phyloP scores from a whole-genome alignment of 2,888 invertebrate genomes.

The Pollenia labialis region DNA sequence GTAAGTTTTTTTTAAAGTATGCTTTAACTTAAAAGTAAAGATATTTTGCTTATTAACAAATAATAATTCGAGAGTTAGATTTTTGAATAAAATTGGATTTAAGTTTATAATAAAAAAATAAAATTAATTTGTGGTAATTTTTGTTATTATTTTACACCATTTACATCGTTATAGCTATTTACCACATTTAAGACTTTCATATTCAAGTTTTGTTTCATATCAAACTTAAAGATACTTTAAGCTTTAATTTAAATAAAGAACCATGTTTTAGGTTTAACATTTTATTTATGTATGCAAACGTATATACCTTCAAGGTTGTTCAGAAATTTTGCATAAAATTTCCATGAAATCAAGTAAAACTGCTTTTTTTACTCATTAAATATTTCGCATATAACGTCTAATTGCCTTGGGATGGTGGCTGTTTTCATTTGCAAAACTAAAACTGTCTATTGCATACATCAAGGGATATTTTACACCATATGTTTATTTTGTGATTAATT shows the following conservation, averaged over 20 bases:
- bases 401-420: not conserved
- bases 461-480: not conserved
- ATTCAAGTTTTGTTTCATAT: too few species aligned
- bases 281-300: not conserved
- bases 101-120: not conserved
- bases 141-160: not conserved
- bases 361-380: too few species aligned
- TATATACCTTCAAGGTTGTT: not conserved
- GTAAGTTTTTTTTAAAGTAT: too few species aligned
- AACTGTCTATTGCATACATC: not conserved
- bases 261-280: not conserved
- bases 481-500: conserved; percentile 1
- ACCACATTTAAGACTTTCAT: too few species aligned
- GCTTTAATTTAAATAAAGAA: not conserved
- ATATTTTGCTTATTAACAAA: too few species aligned
- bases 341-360: too few species aligned
- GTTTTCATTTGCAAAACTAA: not conserved
- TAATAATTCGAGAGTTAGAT: too few species aligned
- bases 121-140: not conserved
- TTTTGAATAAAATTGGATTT: too few species aligned
- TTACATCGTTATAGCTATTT: too few species aligned
- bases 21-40: too few species aligned
- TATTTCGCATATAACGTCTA: too few species aligned
- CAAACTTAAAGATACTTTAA: not conserved
- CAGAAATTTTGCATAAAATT: not conserved